phyloP scores from a whole-genome alignment of 1,140 invertebrate species.

The Hylaeus volcanicus region DNA sequence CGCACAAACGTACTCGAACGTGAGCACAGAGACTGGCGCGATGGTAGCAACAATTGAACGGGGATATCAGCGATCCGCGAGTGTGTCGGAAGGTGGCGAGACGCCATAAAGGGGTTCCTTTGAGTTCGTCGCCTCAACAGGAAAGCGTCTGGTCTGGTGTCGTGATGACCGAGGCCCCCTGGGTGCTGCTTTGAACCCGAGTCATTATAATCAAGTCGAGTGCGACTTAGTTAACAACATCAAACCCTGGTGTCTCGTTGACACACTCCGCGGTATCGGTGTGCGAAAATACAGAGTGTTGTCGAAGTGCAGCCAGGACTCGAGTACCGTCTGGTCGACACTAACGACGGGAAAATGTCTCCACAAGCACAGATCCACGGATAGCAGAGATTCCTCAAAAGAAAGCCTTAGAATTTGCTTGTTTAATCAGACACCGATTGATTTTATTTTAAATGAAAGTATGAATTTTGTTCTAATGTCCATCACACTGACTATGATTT shows the following conservation, averaged over 20 bases:
- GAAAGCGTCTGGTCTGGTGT: constrained; percentile 17
- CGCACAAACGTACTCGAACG: not conserved
- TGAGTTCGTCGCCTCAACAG: constrained; percentile 43
- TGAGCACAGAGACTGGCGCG: not conserved
- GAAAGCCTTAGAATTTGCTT: no score
- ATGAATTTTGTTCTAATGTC: no score
- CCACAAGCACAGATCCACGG: no score
- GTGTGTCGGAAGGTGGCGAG: not conserved
- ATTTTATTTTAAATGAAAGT: no score
- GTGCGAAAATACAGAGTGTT: constrained; percentile 14
- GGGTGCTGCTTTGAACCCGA: constrained; percentile 62
- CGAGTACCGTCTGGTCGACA: not conserved
- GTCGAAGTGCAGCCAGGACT: not conserved
- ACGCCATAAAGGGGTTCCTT: constrained; percentile 49
- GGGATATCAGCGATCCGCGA: constrained; percentile 24
- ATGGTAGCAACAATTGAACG: constrained; percentile 18
- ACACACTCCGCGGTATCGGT: constrained; percentile 4
- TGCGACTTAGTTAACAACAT: constrained; percentile 67
- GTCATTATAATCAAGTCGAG: constrained; percentile 72
- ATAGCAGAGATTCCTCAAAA: no score
- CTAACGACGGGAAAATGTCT: no score
- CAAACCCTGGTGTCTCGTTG: constrained; percentile 56
- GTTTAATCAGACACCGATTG: no score
- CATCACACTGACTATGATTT: no score
- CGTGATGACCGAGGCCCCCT: constrained; percentile 43